A percentile compares a stretch with the other conserved stretches of the same genome.
phyloP scores from a whole-genome alignment of 2,888 invertebrate genomes.

The Nephrotoma appendiculata region DNA sequence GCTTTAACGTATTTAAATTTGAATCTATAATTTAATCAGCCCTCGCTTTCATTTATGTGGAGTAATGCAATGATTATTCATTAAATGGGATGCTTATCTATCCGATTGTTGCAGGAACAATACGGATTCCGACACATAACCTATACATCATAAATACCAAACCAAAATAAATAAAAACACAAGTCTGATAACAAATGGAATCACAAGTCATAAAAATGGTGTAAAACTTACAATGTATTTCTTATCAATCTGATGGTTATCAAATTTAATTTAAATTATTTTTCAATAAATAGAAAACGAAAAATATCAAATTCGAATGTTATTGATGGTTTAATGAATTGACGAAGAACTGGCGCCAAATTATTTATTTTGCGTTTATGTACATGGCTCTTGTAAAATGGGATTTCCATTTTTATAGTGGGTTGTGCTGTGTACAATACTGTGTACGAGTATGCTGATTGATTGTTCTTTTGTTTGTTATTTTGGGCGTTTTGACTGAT shows the following conservation, averaged over 20 bases:
- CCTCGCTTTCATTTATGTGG: no score
- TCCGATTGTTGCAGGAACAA: neutral
- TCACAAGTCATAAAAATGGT: neutral
- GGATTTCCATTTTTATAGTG: neutral
- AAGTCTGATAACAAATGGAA: neutral
- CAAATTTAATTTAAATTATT: neutral
- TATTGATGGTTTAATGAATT: neutral
- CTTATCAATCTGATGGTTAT: neutral
- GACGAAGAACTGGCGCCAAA: neutral
- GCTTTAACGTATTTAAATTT: no score
- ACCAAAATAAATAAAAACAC: neutral
- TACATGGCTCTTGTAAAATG: neutral
- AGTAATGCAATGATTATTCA: neutral
- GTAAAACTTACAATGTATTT: neutral
- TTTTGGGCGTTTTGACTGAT: neutral
- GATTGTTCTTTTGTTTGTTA: neutral
- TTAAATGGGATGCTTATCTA: neutral
- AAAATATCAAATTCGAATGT: neutral
- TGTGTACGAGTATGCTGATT: neutral
- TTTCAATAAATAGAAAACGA: neutral
- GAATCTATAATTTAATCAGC: no score
- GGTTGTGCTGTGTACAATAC: neutral
- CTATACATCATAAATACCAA: neutral
- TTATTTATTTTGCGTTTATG: neutral
- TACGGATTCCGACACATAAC: neutral